phyloP scores from a whole-genome alignment of 2,888 invertebrate species.

The Stenotaenia linearis region DNA sequence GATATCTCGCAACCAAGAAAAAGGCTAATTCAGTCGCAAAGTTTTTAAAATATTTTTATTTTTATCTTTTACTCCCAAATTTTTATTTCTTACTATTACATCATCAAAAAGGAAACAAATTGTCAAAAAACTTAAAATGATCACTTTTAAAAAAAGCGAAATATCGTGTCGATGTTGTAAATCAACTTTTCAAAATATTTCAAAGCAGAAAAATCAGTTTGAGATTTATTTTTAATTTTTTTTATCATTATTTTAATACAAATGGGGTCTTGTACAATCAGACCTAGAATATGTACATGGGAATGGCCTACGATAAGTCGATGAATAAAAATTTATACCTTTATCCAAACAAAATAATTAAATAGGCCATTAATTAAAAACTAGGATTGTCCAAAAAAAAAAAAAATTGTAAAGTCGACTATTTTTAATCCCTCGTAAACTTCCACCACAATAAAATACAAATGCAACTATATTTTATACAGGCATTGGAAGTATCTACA shows the following conservation, averaged over 20 bases:
- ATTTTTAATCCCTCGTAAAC: constrained; percentile 7
- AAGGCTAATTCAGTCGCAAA: neutral
- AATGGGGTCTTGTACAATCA: constrained; percentile 28
- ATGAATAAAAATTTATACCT: constrained; percentile 22
- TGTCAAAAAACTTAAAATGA: neutral
- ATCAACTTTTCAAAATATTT: neutral
- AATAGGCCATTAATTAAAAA: constrained; percentile 27
- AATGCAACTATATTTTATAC: constrained; percentile 30
- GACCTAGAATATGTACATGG: constrained; percentile 31
- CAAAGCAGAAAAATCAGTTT: neutral
- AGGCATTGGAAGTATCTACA: constrained; percentile 29
- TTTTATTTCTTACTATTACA: neutral
- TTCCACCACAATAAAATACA: constrained; percentile 31
- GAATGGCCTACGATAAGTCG: constrained; percentile 21
- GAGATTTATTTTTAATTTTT: constrained; percentile 8
- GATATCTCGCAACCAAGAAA: too few species aligned
- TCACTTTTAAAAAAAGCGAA: neutral
- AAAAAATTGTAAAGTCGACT: constrained; percentile 12
- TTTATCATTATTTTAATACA: constrained; percentile 28
- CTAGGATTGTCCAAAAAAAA: constrained; percentile 18
- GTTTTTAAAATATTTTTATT: neutral
- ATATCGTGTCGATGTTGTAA: neutral
- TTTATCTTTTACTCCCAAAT: neutral
- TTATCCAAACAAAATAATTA: neutral
- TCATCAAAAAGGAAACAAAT: neutral